These are phyloP conservation scores for Mohoua ochrocephala DNA, from an alignment of 2,113 vertebrate genomes.

Conservation along the genomic window DNA sequence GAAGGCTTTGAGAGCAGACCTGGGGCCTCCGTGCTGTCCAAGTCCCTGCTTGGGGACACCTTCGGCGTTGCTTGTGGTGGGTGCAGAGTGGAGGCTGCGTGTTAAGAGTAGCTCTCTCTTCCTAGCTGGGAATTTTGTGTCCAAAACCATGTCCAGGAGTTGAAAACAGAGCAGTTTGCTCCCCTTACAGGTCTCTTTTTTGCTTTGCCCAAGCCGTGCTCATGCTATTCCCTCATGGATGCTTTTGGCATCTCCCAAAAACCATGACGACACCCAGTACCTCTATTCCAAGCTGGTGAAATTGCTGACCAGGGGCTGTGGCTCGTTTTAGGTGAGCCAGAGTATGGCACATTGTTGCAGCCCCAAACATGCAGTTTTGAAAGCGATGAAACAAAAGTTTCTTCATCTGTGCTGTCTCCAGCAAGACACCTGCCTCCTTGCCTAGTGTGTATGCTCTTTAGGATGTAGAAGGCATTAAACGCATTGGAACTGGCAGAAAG, in stretches of 20 bases:
- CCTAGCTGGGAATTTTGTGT: background rate
- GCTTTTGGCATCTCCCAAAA: background rate
- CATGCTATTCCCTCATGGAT: background rate
- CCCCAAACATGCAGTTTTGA: background rate
- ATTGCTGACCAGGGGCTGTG: background rate
- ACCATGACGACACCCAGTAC: no score
- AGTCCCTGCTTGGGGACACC: background rate
- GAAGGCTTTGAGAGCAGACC: background rate
- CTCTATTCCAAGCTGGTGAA: background rate
- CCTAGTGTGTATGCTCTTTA: rapidly evolving
- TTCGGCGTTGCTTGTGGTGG: background rate
- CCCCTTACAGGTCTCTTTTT: background rate
- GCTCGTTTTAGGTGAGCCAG: background rate
- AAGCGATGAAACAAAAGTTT: background rate
- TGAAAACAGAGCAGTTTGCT: background rate
- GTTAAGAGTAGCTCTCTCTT: background rate
- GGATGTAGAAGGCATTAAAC: background rate
- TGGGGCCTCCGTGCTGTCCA: background rate
- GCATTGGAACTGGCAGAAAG: background rate
- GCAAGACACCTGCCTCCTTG: background rate
- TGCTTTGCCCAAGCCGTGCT: rapidly evolving
- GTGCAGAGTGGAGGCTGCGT: background rate
- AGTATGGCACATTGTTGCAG: background rate
- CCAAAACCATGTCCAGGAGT: background rate
- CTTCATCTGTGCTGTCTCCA: background rate